Percentiles rank a stretch among this genome's conserved stretches.
phyloP scores from a whole-genome alignment of 2,888 invertebrate genomes.

The Actias luna region DNA sequence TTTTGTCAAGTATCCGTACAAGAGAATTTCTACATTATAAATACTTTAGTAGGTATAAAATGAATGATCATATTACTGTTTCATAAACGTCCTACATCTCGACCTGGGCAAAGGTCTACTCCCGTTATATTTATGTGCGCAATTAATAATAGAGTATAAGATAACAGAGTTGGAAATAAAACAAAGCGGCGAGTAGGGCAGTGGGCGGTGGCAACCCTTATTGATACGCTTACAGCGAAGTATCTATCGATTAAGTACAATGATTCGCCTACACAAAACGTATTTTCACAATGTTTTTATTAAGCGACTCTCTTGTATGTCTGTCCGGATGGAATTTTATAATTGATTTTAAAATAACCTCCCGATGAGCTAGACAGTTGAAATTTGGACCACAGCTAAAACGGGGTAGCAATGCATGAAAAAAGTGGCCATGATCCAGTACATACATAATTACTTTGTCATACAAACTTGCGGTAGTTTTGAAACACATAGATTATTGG shows the following conservation, averaged over 20 bases:
- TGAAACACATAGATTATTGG: background rate
- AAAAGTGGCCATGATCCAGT: conserved; percentile 8
- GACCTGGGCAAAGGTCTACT: background rate
- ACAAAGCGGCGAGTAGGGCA: background rate
- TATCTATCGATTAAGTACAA: background rate
- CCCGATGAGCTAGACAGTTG: too few species aligned
- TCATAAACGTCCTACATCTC: background rate
- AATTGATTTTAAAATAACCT: too few species aligned
- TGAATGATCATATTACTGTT: background rate
- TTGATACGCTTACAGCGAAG: conserved; percentile 4
- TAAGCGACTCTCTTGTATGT: too few species aligned
- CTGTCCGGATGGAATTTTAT: too few species aligned
- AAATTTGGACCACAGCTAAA: too few species aligned
- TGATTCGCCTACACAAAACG: background rate
- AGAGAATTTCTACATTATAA: too few species aligned
- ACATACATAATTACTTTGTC: conserved; percentile 1
- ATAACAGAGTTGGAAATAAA: conserved; percentile 7
- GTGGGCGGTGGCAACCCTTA: background rate
- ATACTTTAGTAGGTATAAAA: too few species aligned
- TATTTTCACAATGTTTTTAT: too few species aligned
- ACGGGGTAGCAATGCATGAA: too few species aligned
- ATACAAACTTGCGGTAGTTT: conserved; percentile 9
- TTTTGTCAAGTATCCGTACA: too few species aligned
- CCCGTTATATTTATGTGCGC: background rate
- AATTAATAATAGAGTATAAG: conserved; percentile 13